Base-by-base conservation (phyloP, 2,888 invertebrate genomes). In the Achlya flavicornis region DNA sequence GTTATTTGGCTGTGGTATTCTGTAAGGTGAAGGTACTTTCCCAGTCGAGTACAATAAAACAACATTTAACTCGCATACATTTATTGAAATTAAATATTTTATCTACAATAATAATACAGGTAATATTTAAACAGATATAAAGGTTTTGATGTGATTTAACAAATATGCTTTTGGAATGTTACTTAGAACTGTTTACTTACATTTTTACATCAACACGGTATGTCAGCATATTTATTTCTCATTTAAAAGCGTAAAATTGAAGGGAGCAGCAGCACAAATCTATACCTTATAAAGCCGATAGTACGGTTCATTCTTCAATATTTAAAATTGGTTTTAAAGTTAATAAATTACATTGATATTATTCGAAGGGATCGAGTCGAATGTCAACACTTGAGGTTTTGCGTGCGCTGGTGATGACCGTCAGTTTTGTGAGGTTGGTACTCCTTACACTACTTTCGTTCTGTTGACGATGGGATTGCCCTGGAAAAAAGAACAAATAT, bases 81-180 rank as follows among this genome's bases (percentile, higher is more conserved):
- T 80, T 86, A 83, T 84, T 83, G 80, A 83, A 86, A 84, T 82
- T 83, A 79, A 80, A 84, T 82, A 83, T 75, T 74, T 78, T 79
- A 77, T 80, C 83, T 85, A 85, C 81, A 84, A 76, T 79, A 77
- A 58, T 70, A 73, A 73, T 76, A 77, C 68, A 80, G 68, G 61
- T 59, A 41, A 60, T 3, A 67, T 75, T 72, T 73, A 72, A 77
- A 75, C 70, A 73, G 62, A 68, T 38, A 62, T n/a, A 46, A 5
- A 14, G 6, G 10, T 7, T 46, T 14, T n/a, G n/a, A 46, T 46
- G 6, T 46, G 5, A 46, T 46, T 14, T n/a, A 19, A 53, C 10
- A n/a, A 41, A 10, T 53, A 19, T 16, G 6, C 35, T 41, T 26
- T 43, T 41, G 60, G 60, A 60, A 60, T 60, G 60, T 60, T 53